phyloP scores from a whole-genome alignment of 2,888 invertebrate species.

The Odontocolon sp. region DNA sequence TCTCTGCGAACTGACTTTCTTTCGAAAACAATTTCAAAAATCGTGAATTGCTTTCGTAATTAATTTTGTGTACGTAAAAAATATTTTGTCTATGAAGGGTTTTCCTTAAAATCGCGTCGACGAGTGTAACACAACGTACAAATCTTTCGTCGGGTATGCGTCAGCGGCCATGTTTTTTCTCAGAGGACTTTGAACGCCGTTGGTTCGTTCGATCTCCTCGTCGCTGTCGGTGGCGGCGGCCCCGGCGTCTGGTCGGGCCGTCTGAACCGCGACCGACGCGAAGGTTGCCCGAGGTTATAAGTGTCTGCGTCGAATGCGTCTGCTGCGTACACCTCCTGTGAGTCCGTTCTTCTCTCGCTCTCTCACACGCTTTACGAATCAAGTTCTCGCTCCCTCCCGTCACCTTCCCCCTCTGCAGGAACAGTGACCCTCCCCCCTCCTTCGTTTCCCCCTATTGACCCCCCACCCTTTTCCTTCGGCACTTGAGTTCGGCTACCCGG shows the following conservation, averaged over 20 bases:
- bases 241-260: conserved; percentile 67
- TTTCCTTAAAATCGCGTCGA: background rate
- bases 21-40: no score
- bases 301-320: conserved; percentile 45
- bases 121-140: background rate
- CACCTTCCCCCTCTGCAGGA: background rate
- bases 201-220: background rate
- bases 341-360: background rate
- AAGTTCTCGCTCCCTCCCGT: background rate
- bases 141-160: conserved; percentile 29
- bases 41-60: no score
- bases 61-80: no score
- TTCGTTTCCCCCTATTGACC: background rate
- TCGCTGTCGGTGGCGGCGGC: conserved; percentile 21
- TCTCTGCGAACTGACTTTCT: no score
- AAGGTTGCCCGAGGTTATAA: conserved; percentile 71
- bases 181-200: conserved; percentile 71
- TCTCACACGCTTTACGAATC: conserved; percentile 10
- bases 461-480: conserved; percentile 16
- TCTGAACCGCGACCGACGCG: conserved; percentile 64
- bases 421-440: background rate
- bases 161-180: conserved; percentile 56
- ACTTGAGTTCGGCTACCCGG: background rate
- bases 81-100: no score
- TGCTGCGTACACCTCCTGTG: conserved; percentile 1